Percentiles rank a stretch among this genome's conserved stretches.
These are phyloP conservation scores for Caenorhabditis becei DNA, from an alignment of 2,888 invertebrate species.

Conservation along the genomic window DNA sequence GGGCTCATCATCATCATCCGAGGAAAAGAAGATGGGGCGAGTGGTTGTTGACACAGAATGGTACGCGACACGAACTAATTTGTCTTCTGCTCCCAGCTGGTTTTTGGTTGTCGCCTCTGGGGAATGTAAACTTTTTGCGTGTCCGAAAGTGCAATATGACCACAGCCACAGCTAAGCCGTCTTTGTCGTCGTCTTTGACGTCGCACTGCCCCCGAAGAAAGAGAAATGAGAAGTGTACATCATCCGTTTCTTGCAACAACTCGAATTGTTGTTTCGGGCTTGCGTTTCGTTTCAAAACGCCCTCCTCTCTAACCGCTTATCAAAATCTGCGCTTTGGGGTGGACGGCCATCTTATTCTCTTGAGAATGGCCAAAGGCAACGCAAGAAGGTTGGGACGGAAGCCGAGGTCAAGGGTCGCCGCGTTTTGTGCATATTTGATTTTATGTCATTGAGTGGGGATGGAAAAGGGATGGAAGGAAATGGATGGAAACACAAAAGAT, in stretches of 20 bases:
- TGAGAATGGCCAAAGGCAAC: slow-evolving; percentile 22
- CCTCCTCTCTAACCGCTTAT: slow-evolving; percentile 13
- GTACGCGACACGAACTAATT: slow-evolving; percentile 13
- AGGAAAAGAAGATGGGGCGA: slow-evolving; percentile 23
- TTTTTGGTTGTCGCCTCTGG: neutral
- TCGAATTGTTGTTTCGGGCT: slow-evolving; percentile 25
- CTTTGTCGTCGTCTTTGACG: neutral
- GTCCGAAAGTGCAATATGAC: slow-evolving; percentile 31
- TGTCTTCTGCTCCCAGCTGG: slow-evolving; percentile 1
- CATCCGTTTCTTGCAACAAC: slow-evolving; percentile 11
- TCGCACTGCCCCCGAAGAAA: slow-evolving; percentile 13
- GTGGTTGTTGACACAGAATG: slow-evolving; percentile 18
- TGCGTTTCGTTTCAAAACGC: slow-evolving; percentile 30
- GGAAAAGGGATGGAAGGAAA: slow-evolving; percentile 9
- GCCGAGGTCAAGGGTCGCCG: slow-evolving; percentile 48
- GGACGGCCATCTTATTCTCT: slow-evolving; percentile 33
- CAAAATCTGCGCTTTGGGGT: slow-evolving; percentile 34
- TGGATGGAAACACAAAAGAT: slow-evolving; percentile 11
- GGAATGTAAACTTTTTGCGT: slow-evolving; percentile 24
- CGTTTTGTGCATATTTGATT: slow-evolving; percentile 63
- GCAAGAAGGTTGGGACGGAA: slow-evolving; percentile 3
- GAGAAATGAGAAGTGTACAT: slow-evolving; percentile 22
- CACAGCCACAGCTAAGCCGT: slow-evolving; percentile 6
- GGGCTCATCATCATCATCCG: slow-evolving; percentile 1
- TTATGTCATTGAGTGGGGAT: slow-evolving; percentile 48